Base-by-base conservation (phyloP, 64 coral and sea anemone genomes). In the Montipora sp. region DNA sequence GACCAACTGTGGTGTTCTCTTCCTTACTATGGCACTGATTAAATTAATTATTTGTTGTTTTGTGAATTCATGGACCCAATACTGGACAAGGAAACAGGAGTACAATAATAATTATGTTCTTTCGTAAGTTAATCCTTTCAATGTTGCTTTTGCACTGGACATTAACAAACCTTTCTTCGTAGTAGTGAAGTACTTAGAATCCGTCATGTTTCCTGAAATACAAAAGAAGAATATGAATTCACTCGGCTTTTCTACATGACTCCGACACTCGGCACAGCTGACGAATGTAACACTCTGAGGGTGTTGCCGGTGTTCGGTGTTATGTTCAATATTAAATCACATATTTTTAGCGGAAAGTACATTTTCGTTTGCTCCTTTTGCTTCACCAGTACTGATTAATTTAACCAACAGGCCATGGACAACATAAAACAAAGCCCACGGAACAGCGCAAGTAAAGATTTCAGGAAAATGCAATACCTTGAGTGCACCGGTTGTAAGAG, bases 161-260 rank as follows among this genome's bases (percentile, higher is more conserved):
- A 36, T 57, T 65, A 20, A 77, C 68, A 27, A 78, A 98, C 96
- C 96, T 98, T 98, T 98, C 82, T 98, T 98, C 86, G 96, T 98
- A 63, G 96, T 98, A 13, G 96, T 98, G 81, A 98, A 98, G 73
- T 98, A 98, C 48, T 98, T 98, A 14, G 96, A 98, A 81, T 95
- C 96, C 57, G 95, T 94, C 96, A 92, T 95, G 90, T 21, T 88
- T 83, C 15, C 87, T 89, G 58, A 5, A 19, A 78, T 3, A 83
- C 16, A 80, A 4, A 36, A 57, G 16, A 48, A 57, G 45, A 5
- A 23, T 71, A 71, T 7, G 18, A 71, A 7, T 5, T 71, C 20
- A 71, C 68, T 71, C 18, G 68, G 19, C 60, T 57, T 6, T 8
- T 57, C 11, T 57, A 11, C 53, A 57, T 11, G 53, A 57, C 6